Conservation (phyloP, 2,113 vertebrate genomes). For the Chunga burmeisteri region DNA sequence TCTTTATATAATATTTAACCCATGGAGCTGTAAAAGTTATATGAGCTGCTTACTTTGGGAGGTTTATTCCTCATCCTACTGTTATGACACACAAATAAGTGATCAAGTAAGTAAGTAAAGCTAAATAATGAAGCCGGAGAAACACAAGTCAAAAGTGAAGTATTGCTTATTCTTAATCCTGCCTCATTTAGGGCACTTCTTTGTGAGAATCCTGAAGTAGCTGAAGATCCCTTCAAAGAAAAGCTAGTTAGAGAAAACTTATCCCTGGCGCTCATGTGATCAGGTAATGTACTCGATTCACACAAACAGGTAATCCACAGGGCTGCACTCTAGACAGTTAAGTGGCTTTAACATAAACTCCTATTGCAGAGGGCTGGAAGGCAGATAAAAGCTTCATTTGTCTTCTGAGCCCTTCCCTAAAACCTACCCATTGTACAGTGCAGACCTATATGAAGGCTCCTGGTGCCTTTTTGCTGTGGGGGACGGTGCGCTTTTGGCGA, state of each 20-base stretch:
- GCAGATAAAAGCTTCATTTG: slow-evolving; percentile 77
- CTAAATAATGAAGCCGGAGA: slow-evolving; percentile 8
- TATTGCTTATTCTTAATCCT: slow-evolving; percentile 55
- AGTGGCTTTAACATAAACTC: slow-evolving; percentile 79
- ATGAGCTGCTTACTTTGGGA: background rate
- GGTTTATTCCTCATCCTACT: background rate
- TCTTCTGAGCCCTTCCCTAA: slow-evolving; percentile 56
- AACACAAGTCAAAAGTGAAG: slow-evolving; percentile 13
- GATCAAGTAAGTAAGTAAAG: slow-evolving; percentile 11
- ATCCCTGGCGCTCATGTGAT: background rate
- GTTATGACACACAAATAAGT: slow-evolving; percentile 13
- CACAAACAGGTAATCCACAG: slow-evolving; percentile 71
- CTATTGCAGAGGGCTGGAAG: slow-evolving; percentile 20
- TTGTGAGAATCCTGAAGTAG: slow-evolving; percentile 45
- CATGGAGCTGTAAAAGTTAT: slow-evolving; percentile 1
- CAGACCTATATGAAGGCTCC: slow-evolving; percentile 32
- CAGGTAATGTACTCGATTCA: slow-evolving; percentile 66
- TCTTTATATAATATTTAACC: slow-evolving; percentile 31
- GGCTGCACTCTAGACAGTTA: slow-evolving; percentile 59
- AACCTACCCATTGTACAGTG: slow-evolving; percentile 68
- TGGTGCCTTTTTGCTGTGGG: slow-evolving; percentile 62
- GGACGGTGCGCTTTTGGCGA: background rate
- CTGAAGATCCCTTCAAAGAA: slow-evolving; percentile 59
- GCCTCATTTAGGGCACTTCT: slow-evolving; percentile 28
- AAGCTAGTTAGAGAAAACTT: slow-evolving; percentile 45